phyloP scores from a whole-genome alignment of 2,113 vertebrate genomes.

The Piprites chloris region DNA sequence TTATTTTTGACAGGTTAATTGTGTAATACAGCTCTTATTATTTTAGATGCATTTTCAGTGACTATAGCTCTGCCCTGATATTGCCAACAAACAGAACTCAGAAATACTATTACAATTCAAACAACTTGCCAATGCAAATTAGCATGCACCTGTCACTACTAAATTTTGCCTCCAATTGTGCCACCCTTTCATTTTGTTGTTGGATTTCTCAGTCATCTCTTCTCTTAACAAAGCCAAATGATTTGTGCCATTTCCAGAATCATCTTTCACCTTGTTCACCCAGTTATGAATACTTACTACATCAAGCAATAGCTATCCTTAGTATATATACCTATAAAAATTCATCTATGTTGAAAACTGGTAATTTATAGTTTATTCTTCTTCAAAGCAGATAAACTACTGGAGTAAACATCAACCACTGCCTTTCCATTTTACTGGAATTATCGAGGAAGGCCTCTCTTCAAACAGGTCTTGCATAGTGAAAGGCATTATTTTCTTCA shows the following conservation, averaged over 20 bases:
- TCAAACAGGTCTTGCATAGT: not conserved
- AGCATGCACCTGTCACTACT: not conserved
- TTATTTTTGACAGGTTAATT: not conserved
- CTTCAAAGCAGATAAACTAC: not conserved
- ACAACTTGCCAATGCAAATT: not conserved
- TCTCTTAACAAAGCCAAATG: not conserved
- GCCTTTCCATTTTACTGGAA: not conserved
- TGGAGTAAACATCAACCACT: not conserved
- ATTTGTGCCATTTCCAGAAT: not conserved
- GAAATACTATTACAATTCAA: not conserved
- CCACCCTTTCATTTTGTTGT: not conserved
- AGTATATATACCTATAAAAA: not conserved
- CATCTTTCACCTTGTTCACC: not conserved
- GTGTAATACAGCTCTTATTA: not conserved
- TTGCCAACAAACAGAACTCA: not conserved
- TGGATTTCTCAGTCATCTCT: not conserved
- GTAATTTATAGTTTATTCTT: not conserved
- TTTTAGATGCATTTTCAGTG: not conserved
- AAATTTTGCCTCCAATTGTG: not conserved
- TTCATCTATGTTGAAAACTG: not conserved
- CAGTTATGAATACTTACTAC: not conserved
- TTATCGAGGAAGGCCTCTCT: constrained; percentile 24
- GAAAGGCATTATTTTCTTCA: not conserved
- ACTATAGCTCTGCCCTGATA: not conserved
- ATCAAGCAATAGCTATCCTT: not conserved